Base-by-base conservation (phyloP, 2,888 invertebrate species). In the Heliconius erato region DNA sequence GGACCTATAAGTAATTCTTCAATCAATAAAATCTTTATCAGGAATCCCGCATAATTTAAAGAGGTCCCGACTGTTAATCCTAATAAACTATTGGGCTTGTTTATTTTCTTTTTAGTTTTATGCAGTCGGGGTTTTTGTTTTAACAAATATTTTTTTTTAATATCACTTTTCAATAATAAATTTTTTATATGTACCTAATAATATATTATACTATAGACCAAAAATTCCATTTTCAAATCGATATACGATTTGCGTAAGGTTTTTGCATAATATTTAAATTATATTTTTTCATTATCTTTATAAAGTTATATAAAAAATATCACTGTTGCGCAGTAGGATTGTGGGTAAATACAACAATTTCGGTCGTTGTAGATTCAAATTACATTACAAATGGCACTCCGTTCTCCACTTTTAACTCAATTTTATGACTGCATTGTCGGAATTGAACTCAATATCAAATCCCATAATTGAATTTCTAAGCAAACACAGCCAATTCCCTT, bases 101-200 rank as follows among this genome's bases (percentile, higher is more conserved):
- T n/a, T n/a, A n/a, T n/a, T n/a, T n/a, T n/a, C n/a, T n/a, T n/a
- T n/a, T n/a, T n/a, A n/a, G n/a, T n/a, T n/a, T n/a, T n/a, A n/a
- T n/a, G n/a, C n/a, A n/a, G n/a, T n/a, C n/a, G n/a, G n/a, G n/a
- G n/a, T n/a, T n/a, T n/a, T n/a, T n/a, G n/a, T n/a, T n/a, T n/a
- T n/a, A n/a, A n/a, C n/a, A n/a, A n/a, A n/a, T n/a, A n/a, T n/a
- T n/a, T n/a, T n/a, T n/a, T n/a, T 74, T 74, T 76, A 76, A 76
- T 76, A 76, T 76, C 76, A n/a, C n/a, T 19, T 35, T 14, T 76
- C 59, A 76, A n/a, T n/a, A n/a, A n/a, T n/a, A n/a, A n/a, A n/a
- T n/a, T n/a, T n/a, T n/a, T n/a, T n/a, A n/a, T n/a, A n/a, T n/a
- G n/a, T n/a, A n/a, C n/a, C n/a, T n/a, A n/a, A n/a, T n/a, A n/a